Conservation (phyloP, 53 echinoderm and acorn worm species). For the Arbacia lixula region DNA sequence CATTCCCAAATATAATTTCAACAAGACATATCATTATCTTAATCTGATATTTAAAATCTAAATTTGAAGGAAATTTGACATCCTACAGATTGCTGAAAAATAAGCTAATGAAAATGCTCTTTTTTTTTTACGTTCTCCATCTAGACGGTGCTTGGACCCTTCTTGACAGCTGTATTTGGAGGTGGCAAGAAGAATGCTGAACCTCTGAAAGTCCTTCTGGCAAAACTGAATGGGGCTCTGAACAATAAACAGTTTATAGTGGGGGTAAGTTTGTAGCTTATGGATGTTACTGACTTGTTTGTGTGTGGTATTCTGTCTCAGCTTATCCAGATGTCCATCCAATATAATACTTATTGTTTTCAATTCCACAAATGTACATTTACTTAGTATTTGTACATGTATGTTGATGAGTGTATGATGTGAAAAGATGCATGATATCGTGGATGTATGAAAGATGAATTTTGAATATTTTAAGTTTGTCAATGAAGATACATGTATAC, state of each 20-base stretch:
- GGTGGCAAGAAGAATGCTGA: conserved; percentile 79
- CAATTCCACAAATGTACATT: not conserved
- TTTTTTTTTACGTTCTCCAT: not conserved
- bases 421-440: too few species aligned
- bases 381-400: not conserved
- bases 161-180: conserved; percentile 64
- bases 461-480: too few species aligned
- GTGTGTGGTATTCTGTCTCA: too few species aligned
- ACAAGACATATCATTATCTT: too few species aligned
- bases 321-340: too few species aligned
- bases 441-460: too few species aligned
- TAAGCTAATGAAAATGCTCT: not conserved
- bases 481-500: too few species aligned
- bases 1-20: too few species aligned
- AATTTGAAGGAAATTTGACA: not conserved
- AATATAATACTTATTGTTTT: not conserved
- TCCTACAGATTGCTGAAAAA: not conserved
- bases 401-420: too few species aligned
- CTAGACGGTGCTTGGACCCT: conserved; percentile 74
- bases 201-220: conserved; percentile 47
- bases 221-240: conserved; percentile 65
- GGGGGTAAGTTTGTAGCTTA: conserved; percentile 61
- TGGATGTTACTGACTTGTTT: not conserved
- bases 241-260: conserved; percentile 70
- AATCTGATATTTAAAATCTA: too few species aligned